Conservation (phyloP, 2,113 vertebrate species). For the Anolis carolinensis region DNA sequence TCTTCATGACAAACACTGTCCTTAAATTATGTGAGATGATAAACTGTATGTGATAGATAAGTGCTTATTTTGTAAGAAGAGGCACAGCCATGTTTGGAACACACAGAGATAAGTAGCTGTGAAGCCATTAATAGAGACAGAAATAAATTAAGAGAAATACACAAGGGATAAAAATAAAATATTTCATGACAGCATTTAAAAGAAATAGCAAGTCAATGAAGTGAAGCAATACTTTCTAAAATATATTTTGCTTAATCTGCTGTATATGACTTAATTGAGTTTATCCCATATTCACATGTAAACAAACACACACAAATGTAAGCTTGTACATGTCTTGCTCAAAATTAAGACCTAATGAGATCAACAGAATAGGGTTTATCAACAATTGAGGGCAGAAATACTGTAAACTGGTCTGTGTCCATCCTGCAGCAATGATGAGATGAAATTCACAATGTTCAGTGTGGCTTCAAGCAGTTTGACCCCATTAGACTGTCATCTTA, state of each 20-base stretch:
- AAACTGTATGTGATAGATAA: conserved; percentile 23
- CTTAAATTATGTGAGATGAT: conserved; percentile 14
- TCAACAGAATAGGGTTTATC: too few relatives aligned
- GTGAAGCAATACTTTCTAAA: conserved; percentile 23
- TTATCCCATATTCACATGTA: background rate
- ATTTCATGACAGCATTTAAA: conserved; percentile 18
- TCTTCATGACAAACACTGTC: conserved; percentile 17
- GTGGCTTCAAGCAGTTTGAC: too few relatives aligned
- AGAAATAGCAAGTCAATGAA: conserved; percentile 14
- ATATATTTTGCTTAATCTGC: conserved; percentile 28
- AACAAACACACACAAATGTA: background rate
- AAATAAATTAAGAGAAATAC: conserved; percentile 25
- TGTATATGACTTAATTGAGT: background rate
- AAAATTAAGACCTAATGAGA: background rate
- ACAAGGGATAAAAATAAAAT: background rate
- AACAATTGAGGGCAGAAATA: too few relatives aligned
- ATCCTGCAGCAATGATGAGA: too few relatives aligned
- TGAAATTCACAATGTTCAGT: too few relatives aligned
- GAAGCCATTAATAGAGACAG: conserved; percentile 19
- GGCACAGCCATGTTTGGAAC: background rate
- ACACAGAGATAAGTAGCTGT: background rate
- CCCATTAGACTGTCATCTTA: too few relatives aligned
- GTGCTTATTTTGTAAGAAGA: background rate
- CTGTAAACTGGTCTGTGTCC: too few relatives aligned
- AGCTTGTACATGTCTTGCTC: background rate